Evolutionary conservation across 2,888 invertebrate genomes (phyloP).

Genomic region (Microctonus aethiopoides): DNA sequence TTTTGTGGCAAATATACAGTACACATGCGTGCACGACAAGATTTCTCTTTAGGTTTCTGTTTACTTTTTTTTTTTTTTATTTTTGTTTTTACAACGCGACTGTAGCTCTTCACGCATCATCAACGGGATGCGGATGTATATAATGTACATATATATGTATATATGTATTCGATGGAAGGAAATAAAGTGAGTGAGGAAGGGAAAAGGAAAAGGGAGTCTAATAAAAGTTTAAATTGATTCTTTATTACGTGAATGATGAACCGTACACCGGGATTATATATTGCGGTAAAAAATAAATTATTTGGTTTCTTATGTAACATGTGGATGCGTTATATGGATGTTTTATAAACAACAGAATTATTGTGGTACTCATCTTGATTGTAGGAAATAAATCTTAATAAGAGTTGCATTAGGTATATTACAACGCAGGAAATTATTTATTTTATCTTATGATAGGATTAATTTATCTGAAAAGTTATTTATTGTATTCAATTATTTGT

Average conservation of each 20-base stretch:
- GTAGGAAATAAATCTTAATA: neutral
- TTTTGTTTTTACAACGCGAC: neutral
- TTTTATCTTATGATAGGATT: too few relatives aligned
- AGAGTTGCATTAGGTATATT: neutral
- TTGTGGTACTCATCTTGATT: neutral
- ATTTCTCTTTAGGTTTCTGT: slow-evolving; percentile 10
- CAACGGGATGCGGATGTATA: slow-evolving; percentile 9
- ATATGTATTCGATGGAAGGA: neutral
- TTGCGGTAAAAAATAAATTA: slow-evolving; percentile 17
- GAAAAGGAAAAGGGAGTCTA: slow-evolving; percentile 19
- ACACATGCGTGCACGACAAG: slow-evolving; percentile 36
- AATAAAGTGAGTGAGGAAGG: slow-evolving; percentile 2
- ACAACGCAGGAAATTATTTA: too few relatives aligned
- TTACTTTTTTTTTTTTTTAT: neutral
- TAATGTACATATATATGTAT: too few relatives aligned
- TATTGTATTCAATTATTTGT: neutral
- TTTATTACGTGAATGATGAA: neutral
- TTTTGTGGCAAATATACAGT: slow-evolving; percentile 9
- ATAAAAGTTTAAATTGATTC: neutral
- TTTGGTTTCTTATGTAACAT: neutral
- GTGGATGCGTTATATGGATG: neutral
- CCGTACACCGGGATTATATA: neutral
- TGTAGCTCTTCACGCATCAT: slow-evolving; percentile 21
- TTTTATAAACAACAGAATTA: neutral
- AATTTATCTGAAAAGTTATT: too few relatives aligned